phyloP scores from a whole-genome alignment of 2,797 vertebrate species.

The Eurystomus glaucurus region DNA sequence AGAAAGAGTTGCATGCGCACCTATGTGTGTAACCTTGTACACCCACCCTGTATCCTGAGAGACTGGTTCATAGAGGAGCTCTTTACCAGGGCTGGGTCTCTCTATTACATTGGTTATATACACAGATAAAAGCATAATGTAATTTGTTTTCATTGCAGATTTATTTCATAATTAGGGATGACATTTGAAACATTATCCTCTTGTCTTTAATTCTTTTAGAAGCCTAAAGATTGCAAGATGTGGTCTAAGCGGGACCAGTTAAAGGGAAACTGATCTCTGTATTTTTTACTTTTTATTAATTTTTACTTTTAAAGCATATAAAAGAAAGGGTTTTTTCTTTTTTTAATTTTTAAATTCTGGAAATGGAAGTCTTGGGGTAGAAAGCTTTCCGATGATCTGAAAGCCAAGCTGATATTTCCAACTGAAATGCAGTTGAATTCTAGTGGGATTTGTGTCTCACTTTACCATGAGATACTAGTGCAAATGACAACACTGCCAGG shows the following conservation, averaged over 20 bases:
- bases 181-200: constrained; percentile 9
- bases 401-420: not conserved
- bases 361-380: not conserved
- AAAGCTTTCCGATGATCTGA: not conserved
- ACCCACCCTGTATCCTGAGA: not conserved
- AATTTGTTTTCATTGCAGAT: constrained; percentile 34
- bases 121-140: constrained; percentile 25
- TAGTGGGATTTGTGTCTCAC: not conserved
- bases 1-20: not conserved
- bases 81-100: not conserved
- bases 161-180: constrained; percentile 45
- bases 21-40: accelerated
- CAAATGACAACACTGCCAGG: not conserved
- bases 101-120: not conserved
- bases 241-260: not conserved
- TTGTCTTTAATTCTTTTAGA: not conserved
- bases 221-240: not conserved
- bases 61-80: not conserved
- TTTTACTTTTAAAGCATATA: not conserved
- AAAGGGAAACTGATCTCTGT: not conserved
- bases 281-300: not conserved
- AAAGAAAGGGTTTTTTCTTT: not conserved
- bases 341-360: not conserved
- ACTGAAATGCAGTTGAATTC: not conserved
- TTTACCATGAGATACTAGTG: not conserved